Percentiles rank a stretch among this genome's conserved stretches.
phyloP scores from a whole-genome alignment of 2,888 invertebrate species.

The Coremacera marginata region DNA sequence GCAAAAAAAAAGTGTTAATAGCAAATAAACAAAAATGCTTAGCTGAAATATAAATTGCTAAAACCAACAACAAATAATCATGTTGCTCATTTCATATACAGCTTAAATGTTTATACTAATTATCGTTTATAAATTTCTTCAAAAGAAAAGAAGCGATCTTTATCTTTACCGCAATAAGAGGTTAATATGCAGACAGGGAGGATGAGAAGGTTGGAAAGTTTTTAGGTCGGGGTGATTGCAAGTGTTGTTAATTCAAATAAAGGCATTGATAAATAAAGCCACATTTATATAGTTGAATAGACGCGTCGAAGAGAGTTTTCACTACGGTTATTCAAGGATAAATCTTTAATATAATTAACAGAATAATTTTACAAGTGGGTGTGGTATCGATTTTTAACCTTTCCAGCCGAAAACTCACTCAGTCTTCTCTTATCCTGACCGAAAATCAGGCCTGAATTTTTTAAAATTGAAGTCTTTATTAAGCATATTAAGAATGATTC shows the following conservation, averaged over 20 bases:
- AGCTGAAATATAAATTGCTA: slow-evolving; percentile 1
- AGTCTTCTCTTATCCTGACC: too few species aligned
- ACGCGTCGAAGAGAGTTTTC: too few species aligned
- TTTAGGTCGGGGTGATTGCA: not conserved
- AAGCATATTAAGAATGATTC: too few species aligned
- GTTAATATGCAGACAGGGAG: not conserved
- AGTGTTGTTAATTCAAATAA: slow-evolving; percentile 5
- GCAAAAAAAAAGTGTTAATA: not conserved
- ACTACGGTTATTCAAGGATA: too few species aligned
- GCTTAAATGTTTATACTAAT: not conserved
- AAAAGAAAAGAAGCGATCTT: not conserved
- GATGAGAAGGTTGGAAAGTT: not conserved
- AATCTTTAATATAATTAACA: too few species aligned
- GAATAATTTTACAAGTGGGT: too few species aligned
- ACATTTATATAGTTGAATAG: not conserved
- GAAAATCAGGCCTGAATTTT: too few species aligned
- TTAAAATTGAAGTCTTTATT: too few species aligned
- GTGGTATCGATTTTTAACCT: too few species aligned
- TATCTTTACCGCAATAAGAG: not conserved
- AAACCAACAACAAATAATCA: slow-evolving; percentile 6
- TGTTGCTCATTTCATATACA: not conserved
- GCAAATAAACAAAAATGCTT: slow-evolving; percentile 13
- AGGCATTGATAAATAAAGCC: not conserved
- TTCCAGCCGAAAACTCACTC: too few species aligned
- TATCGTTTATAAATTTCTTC: not conserved